A percentile compares a stretch with the other conserved stretches of the same genome.
phyloP scores from a whole-genome alignment of 2,113 vertebrate genomes.

The Lycaon pictus region DNA sequence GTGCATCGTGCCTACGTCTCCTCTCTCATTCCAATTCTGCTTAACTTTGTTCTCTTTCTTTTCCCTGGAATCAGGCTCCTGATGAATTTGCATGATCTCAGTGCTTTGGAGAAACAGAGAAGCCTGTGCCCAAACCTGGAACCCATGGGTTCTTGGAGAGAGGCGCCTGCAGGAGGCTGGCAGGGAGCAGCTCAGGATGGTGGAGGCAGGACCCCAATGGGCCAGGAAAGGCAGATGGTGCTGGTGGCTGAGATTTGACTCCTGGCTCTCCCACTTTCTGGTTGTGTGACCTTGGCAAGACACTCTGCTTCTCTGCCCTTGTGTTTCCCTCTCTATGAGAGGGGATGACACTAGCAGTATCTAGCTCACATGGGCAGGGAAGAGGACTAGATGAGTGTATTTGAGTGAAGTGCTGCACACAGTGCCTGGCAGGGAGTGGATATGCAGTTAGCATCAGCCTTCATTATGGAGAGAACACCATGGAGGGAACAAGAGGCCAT shows the following conservation, averaged over 20 bases:
- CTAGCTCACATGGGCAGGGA: background rate
- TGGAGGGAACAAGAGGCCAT: background rate
- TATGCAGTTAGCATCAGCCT: background rate
- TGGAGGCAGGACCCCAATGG: rapidly evolving
- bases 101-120: background rate
- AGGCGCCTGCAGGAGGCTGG: background rate
- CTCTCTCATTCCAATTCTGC: background rate
- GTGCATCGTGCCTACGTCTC: background rate
- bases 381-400: background rate
- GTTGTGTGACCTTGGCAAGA: background rate
- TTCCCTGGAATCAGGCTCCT: background rate
- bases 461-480: background rate
- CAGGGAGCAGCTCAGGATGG: background rate
- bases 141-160: background rate
- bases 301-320: background rate
- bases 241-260: background rate
- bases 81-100: background rate
- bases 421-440: background rate
- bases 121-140: background rate
- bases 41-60: background rate
- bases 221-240: background rate
- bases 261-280: background rate
- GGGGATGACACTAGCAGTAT: background rate
- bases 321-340: background rate
- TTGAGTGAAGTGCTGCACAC: background rate